A percentile compares a stretch with the other conserved stretches of the same genome.
phyloP scores from a whole-genome alignment of 2,797 vertebrate genomes.

The Lacerta viridis region DNA sequence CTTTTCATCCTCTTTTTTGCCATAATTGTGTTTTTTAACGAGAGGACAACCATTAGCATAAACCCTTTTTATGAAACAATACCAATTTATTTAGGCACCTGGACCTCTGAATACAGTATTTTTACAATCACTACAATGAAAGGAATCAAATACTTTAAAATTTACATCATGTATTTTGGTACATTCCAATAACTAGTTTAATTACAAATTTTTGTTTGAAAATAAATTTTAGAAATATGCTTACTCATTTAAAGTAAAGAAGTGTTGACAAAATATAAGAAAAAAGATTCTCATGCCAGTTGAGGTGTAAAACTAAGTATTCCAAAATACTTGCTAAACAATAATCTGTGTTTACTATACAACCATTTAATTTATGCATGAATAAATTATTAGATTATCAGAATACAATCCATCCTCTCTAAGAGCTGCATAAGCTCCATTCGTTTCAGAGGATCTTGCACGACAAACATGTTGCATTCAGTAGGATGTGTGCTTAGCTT shows the following conservation, averaged over 20 bases:
- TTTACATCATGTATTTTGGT: constrained; percentile 58
- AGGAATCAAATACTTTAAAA: constrained; percentile 57
- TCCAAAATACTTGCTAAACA: constrained; percentile 23
- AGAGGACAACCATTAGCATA: not conserved
- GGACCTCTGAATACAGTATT: constrained; percentile 32
- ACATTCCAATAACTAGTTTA: constrained; percentile 57
- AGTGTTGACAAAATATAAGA: constrained; percentile 58
- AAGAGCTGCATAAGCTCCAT: constrained; percentile 2
- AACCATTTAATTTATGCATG: constrained; percentile 45
- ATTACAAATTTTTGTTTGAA: constrained; percentile 60
- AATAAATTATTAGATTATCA: constrained; percentile 43
- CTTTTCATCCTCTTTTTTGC: not conserved
- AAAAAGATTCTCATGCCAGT: constrained; percentile 28
- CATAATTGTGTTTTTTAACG: not conserved
- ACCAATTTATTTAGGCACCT: constrained; percentile 32
- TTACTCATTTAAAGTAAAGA: constrained; percentile 40
- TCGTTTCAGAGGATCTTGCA: constrained; percentile 8
- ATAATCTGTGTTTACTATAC: constrained; percentile 36
- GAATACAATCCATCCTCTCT: constrained; percentile 41
- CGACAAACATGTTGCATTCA: not conserved
- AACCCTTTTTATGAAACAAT: constrained; percentile 58
- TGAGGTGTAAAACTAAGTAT: constrained; percentile 16
- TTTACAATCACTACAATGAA: constrained; percentile 67
- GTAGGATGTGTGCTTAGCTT: constrained; percentile 2
- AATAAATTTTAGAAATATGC: constrained; percentile 49